Conservation (phyloP, 2,888 invertebrate genomes). For the Leucozona laternaria region DNA sequence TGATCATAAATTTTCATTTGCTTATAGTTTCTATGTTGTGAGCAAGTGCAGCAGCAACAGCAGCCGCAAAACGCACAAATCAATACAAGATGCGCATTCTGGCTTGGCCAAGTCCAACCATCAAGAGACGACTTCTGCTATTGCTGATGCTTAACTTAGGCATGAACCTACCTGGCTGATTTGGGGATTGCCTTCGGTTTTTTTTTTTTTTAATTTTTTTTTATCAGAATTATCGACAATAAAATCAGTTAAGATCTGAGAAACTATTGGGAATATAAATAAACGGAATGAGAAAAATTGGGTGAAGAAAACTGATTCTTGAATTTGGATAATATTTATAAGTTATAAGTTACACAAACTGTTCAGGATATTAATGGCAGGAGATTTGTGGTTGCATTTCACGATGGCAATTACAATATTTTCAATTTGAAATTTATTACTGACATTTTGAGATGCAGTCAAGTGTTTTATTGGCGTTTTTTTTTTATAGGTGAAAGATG, state of each 20-base stretch:
- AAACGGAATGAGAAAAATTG: conserved; percentile 23
- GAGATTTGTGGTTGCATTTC: conserved; percentile 72
- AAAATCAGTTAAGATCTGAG: conserved; percentile 66
- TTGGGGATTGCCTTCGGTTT: neutral
- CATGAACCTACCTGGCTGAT: conserved; percentile 55
- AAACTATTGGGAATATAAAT: conserved; percentile 19
- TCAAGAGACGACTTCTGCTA: conserved; percentile 59
- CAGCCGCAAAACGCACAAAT: conserved; percentile 61
- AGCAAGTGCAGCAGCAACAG: conserved; percentile 49
- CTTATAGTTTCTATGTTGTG: conserved; percentile 78
- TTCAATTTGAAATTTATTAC: conserved; percentile 70
- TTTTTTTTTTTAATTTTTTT: neutral
- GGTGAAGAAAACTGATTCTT: conserved; percentile 33
- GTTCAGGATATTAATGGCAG: conserved; percentile 3
- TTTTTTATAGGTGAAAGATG: neutral
- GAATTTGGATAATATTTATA: conserved; percentile 54
- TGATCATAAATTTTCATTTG: conserved; percentile 83
- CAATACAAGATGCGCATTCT: conserved; percentile 47
- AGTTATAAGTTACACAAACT: conserved; percentile 46
- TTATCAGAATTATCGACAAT: conserved; percentile 58
- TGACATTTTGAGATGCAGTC: conserved; percentile 33
- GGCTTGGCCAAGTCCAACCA: neutral
- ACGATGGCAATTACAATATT: conserved; percentile 64
- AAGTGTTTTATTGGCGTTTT: neutral
- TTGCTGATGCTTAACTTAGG: conserved; percentile 1